Evolutionary conservation across 2,888 invertebrate genomes (phyloP).

Genomic region (Tipula confusa): DNA sequence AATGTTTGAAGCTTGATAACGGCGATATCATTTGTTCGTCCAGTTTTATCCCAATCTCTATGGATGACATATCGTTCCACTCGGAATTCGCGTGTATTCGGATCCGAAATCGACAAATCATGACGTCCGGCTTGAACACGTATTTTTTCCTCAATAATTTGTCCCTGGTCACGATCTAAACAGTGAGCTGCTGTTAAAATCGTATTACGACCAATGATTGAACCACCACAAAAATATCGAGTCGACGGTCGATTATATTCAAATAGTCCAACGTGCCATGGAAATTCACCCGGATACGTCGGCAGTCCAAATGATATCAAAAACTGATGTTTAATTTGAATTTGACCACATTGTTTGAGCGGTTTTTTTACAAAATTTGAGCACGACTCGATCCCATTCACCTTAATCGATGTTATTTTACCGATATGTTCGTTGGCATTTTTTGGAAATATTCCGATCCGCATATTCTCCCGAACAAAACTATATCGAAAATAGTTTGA

Average conservation of each 20-base stretch:
- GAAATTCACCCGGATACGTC: neutral
- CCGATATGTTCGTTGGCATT: neutral
- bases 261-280: slow-evolving; percentile 5
- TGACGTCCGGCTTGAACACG: slow-evolving; percentile 47
- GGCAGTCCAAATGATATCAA: neutral
- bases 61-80: slow-evolving; percentile 33
- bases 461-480: neutral
- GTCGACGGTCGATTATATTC: neutral
- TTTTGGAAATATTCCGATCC: neutral
- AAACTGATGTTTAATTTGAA: neutral
- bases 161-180: slow-evolving; percentile 38
- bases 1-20: slow-evolving; percentile 44
- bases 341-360: neutral
- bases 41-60: slow-evolving; percentile 30
- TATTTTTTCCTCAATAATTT: slow-evolving; percentile 42
- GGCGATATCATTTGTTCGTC: slow-evolving; percentile 43
- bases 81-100: slow-evolving; percentile 43
- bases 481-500: neutral
- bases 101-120: slow-evolving; percentile 44
- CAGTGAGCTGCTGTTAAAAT: slow-evolving; percentile 47
- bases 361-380: neutral
- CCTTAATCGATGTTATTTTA: neutral
- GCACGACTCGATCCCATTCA: neutral
- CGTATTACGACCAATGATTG: slow-evolving; percentile 43
- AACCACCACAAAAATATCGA: slow-evolving; percentile 49